Conservation (phyloP, 2,113 vertebrate genomes). For the Pungitius pungitius region DNA sequence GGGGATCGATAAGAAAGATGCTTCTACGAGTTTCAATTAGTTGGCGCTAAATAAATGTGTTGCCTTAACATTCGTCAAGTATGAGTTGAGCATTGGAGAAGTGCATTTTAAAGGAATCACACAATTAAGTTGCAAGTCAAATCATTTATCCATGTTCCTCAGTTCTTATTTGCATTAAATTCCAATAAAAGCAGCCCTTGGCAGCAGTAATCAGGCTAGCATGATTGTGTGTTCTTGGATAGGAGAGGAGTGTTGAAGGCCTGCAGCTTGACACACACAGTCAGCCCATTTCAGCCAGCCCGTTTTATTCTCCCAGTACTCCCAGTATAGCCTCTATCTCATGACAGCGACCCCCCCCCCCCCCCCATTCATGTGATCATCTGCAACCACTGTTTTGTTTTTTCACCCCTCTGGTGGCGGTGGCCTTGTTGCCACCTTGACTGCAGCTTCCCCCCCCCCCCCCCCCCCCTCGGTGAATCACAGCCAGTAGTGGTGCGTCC, state of each 20-base stretch:
- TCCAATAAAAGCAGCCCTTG: constrained; percentile 10
- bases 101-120: not conserved
- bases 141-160: not conserved
- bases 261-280: constrained; percentile 48
- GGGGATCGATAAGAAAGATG: constrained; percentile 70
- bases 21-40: constrained; percentile 64
- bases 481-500: not conserved
- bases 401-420: constrained; percentile 47
- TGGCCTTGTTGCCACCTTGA: constrained; percentile 55
- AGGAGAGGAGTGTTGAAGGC: constrained; percentile 37
- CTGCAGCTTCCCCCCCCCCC: no score
- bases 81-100: constrained; percentile 4
- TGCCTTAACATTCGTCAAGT: no score
- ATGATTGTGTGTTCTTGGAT: constrained; percentile 50
- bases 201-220: constrained; percentile 38
- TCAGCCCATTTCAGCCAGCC: constrained; percentile 63
- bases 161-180: constrained; percentile 2
- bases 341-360: constrained; percentile 5
- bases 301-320: constrained; percentile 61
- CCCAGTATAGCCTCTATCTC: constrained; percentile 38
- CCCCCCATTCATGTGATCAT: constrained; percentile 52
- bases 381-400: constrained; percentile 67
- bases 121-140: constrained; percentile 1
- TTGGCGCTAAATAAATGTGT: constrained; percentile 64
- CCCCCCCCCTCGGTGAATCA: constrained; percentile 24